Evolutionary conservation across 1,140 invertebrate genomes (phyloP).

Genomic region (Dreissena polymorpha): DNA sequence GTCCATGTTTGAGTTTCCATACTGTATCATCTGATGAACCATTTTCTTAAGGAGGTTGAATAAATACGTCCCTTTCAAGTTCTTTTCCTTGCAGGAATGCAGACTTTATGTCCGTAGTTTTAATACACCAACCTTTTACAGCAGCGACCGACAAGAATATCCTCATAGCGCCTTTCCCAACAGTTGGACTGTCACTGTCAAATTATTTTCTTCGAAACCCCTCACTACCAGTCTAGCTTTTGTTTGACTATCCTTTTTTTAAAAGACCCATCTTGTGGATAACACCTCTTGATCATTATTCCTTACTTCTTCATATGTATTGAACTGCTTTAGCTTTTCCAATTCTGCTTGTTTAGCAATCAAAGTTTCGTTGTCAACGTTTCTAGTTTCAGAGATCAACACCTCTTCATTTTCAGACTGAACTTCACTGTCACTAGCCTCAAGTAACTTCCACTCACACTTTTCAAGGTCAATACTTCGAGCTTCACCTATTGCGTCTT

Average conservation of each 20-base stretch:
- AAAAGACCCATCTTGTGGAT: conserved; percentile 56
- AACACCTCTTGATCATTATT: conserved; percentile 34
- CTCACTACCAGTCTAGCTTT: conserved; percentile 55
- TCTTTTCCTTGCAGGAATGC: conserved; percentile 57
- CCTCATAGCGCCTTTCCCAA: conserved; percentile 54
- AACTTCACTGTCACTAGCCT: not conserved
- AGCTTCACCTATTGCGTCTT: conserved; percentile 19
- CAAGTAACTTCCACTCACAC: too few relatives aligned
- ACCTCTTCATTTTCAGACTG: conserved; percentile 15
- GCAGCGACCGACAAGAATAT: conserved; percentile 48
- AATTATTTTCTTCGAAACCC: conserved; percentile 58
- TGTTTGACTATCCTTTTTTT: conserved; percentile 37
- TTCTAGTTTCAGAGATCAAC: too few relatives aligned
- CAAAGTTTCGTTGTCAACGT: not conserved
- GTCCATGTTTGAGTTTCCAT: conserved; percentile 56
- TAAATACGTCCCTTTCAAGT: conserved; percentile 47
- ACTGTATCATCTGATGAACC: conserved; percentile 14
- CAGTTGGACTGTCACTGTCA: conserved; percentile 55
- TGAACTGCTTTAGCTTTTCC: conserved; percentile 40
- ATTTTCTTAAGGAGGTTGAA: conserved; percentile 48
- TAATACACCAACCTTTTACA: conserved; percentile 51
- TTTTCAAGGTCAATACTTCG: conserved; percentile 27
- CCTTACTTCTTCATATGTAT: conserved; percentile 50
- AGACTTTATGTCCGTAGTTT: conserved; percentile 58
- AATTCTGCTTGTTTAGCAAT: conserved; percentile 45